Conservation (phyloP, 2,113 vertebrate species). For the Lampris megalopsis region DNA sequence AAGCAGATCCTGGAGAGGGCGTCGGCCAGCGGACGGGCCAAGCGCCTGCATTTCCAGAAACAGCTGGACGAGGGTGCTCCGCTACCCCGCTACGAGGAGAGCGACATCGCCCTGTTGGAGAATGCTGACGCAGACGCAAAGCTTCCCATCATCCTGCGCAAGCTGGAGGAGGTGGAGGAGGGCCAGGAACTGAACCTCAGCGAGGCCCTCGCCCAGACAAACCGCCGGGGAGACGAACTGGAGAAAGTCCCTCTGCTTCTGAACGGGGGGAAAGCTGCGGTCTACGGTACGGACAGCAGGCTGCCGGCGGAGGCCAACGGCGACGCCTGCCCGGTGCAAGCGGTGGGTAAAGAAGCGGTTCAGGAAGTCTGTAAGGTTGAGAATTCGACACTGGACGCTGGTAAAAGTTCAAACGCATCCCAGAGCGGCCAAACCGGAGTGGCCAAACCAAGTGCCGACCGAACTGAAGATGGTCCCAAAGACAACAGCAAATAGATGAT, state of each 20-base stretch:
- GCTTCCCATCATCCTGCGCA: slow-evolving; percentile 89
- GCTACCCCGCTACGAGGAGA: slow-evolving; percentile 89
- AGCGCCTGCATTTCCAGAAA: slow-evolving; percentile 84
- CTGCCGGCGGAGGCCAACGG: slow-evolving; percentile 19
- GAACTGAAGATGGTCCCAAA: slow-evolving; percentile 84
- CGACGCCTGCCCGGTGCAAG: neutral
- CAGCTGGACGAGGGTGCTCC: slow-evolving; percentile 84
- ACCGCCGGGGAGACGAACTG: slow-evolving; percentile 57
- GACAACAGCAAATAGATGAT: slow-evolving; percentile 79
- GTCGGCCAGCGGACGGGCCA: slow-evolving; percentile 83
- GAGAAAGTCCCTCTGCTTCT: slow-evolving; percentile 70
- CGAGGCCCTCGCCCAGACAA: slow-evolving; percentile 44
- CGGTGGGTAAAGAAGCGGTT: slow-evolving; percentile 17
- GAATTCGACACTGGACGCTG: slow-evolving; percentile 34
- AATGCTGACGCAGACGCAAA: slow-evolving; percentile 85
- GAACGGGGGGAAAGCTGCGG: slow-evolving; percentile 83
- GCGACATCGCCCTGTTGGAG: slow-evolving; percentile 89
- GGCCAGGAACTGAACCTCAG: slow-evolving; percentile 75
- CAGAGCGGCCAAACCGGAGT: slow-evolving; percentile 50
- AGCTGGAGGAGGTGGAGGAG: slow-evolving; percentile 85
- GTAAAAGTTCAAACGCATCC: slow-evolving; percentile 4
- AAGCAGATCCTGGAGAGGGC: slow-evolving; percentile 94
- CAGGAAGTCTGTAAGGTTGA: slow-evolving; percentile 26
- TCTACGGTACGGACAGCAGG: slow-evolving; percentile 76
- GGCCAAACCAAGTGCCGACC: slow-evolving; percentile 70